Percentiles rank a stretch among this genome's conserved stretches.
phyloP scores from a whole-genome alignment of 2,797 vertebrate species.

The Lepilemur ruficaudatus region DNA sequence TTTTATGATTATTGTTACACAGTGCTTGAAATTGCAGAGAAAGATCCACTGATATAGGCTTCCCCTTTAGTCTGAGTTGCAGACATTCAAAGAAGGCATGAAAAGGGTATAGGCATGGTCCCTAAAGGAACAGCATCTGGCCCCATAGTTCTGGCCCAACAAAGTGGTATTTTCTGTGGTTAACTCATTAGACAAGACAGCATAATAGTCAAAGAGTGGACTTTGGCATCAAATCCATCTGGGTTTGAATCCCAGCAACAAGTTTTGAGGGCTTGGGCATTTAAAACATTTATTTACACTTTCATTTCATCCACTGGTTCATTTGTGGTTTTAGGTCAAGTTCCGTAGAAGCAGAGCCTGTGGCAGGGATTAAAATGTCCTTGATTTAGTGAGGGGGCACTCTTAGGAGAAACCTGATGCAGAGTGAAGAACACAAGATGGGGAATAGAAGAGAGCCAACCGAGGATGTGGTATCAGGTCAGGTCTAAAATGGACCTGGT shows the following conservation, averaged over 20 bases:
- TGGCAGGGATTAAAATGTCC: not conserved
- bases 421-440: not conserved
- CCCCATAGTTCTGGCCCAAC: not conserved
- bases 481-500: not conserved
- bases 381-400: not conserved
- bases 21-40: conserved; percentile 7
- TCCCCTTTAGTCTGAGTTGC: not conserved
- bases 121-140: not conserved
- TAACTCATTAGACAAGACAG: not conserved
- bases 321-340: not conserved
- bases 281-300: not conserved
- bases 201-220: not conserved
- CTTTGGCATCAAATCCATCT: not conserved
- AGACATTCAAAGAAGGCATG: not conserved
- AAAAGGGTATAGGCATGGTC: not conserved
- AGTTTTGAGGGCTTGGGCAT: not conserved
- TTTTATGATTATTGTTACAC: not conserved
- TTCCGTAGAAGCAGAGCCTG: not conserved
- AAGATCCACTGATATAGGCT: not conserved
- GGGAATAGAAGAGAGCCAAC: not conserved
- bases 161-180: not conserved
- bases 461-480: not conserved
- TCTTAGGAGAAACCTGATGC: not conserved
- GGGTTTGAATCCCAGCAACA: not conserved
- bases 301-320: not conserved